These are phyloP conservation scores for Chelonia mydas DNA, from an alignment of 2,797 vertebrate genomes.

Conservation along the genomic window DNA sequence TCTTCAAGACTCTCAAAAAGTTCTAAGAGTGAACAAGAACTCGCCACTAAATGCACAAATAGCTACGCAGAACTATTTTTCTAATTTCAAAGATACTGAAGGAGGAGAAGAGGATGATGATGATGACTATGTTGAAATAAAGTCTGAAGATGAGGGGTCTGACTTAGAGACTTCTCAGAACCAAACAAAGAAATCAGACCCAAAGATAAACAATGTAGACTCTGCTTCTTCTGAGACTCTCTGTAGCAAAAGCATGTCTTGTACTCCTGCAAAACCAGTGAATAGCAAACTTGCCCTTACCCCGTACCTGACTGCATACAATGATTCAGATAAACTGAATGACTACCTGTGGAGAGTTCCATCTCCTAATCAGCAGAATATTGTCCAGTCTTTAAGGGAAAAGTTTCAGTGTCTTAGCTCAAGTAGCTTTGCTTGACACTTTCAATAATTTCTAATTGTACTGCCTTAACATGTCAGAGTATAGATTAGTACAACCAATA, in stretches of 20 bases:
- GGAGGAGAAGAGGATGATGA: slow-evolving; percentile 91
- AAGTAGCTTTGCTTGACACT: slow-evolving; percentile 92
- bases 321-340: slow-evolving; percentile 87
- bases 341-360: slow-evolving; percentile 94
- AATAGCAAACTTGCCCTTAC: slow-evolving; percentile 65
- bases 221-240: slow-evolving; percentile 45
- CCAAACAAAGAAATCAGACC: slow-evolving; percentile 52
- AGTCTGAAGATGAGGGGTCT: slow-evolving; percentile 93
- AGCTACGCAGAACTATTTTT: slow-evolving; percentile 95
- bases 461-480: background rate
- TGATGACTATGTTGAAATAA: slow-evolving; percentile 98
- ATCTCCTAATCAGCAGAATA: slow-evolving; percentile 90
- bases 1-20: slow-evolving; percentile 92
- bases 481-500: slow-evolving; percentile 38
- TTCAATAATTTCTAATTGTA: slow-evolving; percentile 22
- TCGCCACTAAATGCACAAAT: slow-evolving; percentile 86
- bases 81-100: slow-evolving; percentile 94
- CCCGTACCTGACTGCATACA: slow-evolving; percentile 77
- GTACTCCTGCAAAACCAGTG: slow-evolving; percentile 78
- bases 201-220: background rate
- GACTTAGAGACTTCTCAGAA: slow-evolving; percentile 65
- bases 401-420: slow-evolving; percentile 99
- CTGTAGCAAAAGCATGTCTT: slow-evolving; percentile 53
- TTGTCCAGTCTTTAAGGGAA: slow-evolving; percentile 95
- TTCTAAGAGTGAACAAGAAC: slow-evolving; percentile 89